Base-by-base conservation (phyloP, 2,113 vertebrate species). In the Melanocharis versteri region DNA sequence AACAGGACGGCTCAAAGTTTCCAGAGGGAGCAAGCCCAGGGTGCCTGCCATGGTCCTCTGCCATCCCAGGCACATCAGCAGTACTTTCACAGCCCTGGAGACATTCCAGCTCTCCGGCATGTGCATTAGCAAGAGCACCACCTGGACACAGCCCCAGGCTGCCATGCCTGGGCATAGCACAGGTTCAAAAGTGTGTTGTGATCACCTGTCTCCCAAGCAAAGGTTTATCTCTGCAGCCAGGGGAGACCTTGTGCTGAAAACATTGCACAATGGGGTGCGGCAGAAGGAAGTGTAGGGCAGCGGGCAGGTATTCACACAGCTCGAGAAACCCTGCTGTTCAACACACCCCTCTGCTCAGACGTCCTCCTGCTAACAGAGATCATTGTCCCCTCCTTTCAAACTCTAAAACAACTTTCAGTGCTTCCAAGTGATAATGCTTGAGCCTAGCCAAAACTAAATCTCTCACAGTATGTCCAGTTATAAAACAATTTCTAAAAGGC, bases 41-140 rank as follows among this genome's bases (percentile, higher is more conserved):
- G 26, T 1, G 1, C 20, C 40, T 3, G 2, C 45, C 3, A 2
- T 0, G 3, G 33, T 39, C 13, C 37, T 40, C 21, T 23, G 42
- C 37, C 50, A 66, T 45, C 39, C n/a, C 20, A 69, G 68, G 50
- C 9, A 10, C 22, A 53, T 5, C 50, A 77, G 42, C 42, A 75
- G 33, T n/a, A 33, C 78, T 78, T 47, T 50, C 53, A 22, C 60
- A 35, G 6, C 9, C 26, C 81, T 64, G 56, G 56, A 81, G 60
- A 78, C 1, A 9, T 15, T 77, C 50, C 73, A 78, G 54, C 47
- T 33, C 69, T 57, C 54, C 0, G 0, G 22, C 39, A 81, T 0
- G 1, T 9, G 28, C 11, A 18, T 39, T 16, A 48, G 27, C 0
- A 1, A 31, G 12, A 77, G 42, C 35, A 73, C 21, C 26, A 48